These are phyloP conservation scores for Galago senegalensis DNA, from an alignment of 2,797 vertebrate species.

Conservation along the genomic window DNA sequence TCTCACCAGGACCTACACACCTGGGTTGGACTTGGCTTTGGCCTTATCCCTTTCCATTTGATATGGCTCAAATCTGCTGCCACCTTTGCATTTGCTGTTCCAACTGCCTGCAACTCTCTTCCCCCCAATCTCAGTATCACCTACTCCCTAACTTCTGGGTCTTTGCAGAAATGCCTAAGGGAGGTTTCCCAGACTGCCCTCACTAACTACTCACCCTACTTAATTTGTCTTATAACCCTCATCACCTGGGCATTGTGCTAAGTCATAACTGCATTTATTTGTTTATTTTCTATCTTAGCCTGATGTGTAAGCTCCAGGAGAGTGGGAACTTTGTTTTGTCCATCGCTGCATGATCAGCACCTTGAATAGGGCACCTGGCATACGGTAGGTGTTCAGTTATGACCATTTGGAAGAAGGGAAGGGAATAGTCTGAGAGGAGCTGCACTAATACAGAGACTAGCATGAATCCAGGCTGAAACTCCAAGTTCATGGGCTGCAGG, in stretches of 20 bases:
- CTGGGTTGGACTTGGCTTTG: neutral
- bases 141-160: neutral
- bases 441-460: neutral
- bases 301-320: neutral
- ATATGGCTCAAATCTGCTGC: neutral
- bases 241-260: neutral
- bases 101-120: neutral
- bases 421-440: neutral
- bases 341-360: rapidly evolving
- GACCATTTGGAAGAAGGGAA: neutral
- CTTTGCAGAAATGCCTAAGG: neutral
- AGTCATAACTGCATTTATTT: neutral
- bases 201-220: neutral
- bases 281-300: neutral
- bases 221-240: neutral
- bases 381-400: neutral
- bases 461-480: neutral
- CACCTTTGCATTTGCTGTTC: neutral
- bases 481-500: neutral
- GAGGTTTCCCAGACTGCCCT: neutral
- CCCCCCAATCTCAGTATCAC: neutral
- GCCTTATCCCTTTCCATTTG: neutral
- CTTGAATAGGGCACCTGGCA: neutral
- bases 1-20: neutral
- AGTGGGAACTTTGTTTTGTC: neutral